Evolutionary conservation across 2,113 vertebrate species (phyloP), one percentile per base, ranked within the genome.

Genomic region (Columbina picui): DNA sequence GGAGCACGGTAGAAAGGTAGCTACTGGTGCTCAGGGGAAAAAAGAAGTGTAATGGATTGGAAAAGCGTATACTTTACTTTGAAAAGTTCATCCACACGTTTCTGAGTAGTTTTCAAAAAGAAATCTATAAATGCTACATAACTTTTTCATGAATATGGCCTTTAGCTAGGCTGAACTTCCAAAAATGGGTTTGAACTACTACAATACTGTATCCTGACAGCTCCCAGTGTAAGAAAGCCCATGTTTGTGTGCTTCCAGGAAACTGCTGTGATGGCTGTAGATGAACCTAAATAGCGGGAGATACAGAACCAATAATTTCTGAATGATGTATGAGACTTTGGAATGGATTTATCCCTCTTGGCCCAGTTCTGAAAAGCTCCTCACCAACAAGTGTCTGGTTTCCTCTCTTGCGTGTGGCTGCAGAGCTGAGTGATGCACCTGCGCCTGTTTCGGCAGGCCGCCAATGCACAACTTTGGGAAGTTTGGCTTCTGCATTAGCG

Each of bases 131-230:
- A 94, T 89, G 89, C 90, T 64, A 27, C 80, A 84, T 83, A 85
- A 95, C 71, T 95, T 94, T 96, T 96, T 97, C 55, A 95, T 90
- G 90, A 97, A 57, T 77, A 67, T 81, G 75, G 70, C 89, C 96
- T 78, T 97, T 74, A 83, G 89, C 80, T 71, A 94, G 49, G 16
- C 71, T 92, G 67, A 96, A 87, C 45, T 85, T 95, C 76, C 89
- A 89, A 94, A 95, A 93, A 81, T 55, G 64, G 34, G 50, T 93
- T 86, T 81, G 81, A 95, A 91, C 85, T 90, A 80, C 60, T 87
- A 82, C 70, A 89, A 73, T 88, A 34, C 8, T 29, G 5, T 65
- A 60, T 56, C 52, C 82, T 80, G 70, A 53, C 74, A 30, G 82
- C 73, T 82, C 81, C 84, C 4, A 1, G 27, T 49, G 75, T 91